A percentile compares a stretch with the other conserved stretches of the same genome.
phyloP scores from a whole-genome alignment of 2,113 vertebrate genomes.

The Motacilla alba region DNA sequence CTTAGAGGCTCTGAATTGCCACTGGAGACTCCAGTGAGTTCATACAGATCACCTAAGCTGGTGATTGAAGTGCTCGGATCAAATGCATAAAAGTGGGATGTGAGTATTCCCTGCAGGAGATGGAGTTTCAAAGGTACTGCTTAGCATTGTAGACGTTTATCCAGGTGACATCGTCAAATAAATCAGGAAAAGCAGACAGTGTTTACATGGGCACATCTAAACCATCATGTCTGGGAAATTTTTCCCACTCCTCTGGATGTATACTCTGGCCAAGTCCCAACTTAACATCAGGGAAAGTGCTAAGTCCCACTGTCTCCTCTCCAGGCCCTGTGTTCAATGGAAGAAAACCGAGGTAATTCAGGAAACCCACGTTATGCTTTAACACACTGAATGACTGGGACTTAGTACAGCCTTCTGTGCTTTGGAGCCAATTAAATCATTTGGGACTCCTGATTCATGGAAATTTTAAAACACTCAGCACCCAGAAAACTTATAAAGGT shows the following conservation, averaged over 20 bases:
- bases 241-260: conserved; percentile 17
- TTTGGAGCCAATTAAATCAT: not conserved
- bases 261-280: conserved; percentile 22
- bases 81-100: not conserved
- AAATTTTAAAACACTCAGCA: not conserved
- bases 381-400: not conserved
- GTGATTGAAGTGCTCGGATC: not conserved
- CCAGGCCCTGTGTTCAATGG: not conserved
- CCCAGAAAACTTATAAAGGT: not conserved
- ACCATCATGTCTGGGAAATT: conserved; percentile 26
- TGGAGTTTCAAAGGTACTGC: not conserved
- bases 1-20: not conserved
- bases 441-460: not conserved
- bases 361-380: not conserved
- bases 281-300: not conserved
- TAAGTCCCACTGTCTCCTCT: not conserved
- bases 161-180: conserved; percentile 20
- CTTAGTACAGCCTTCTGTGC: not conserved
- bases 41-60: not conserved
- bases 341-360: not conserved
- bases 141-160: not conserved
- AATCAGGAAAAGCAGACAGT: conserved; percentile 34
- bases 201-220: conserved; percentile 52
- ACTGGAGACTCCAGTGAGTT: not conserved
- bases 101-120: not conserved